A percentile compares a stretch with the other conserved stretches of the same genome.
Conservation (phyloP, 2,888 invertebrate genomes). For the Stegana nigrithorax region DNA sequence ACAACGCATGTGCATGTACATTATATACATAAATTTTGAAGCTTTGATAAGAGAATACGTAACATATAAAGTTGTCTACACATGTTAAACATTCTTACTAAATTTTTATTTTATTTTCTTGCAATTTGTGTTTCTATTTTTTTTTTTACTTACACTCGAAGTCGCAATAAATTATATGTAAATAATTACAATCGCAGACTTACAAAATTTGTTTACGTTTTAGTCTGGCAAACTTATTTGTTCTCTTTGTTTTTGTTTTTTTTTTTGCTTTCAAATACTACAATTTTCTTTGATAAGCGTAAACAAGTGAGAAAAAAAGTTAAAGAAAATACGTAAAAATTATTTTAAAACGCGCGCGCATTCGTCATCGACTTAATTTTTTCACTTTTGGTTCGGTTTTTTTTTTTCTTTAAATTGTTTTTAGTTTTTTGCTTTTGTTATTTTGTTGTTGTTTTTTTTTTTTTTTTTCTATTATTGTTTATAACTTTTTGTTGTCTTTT, state of each 20-base stretch:
- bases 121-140: slow-evolving; percentile 3
- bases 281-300: no score
- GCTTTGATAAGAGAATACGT: no score
- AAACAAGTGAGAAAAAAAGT: no score
- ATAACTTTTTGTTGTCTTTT: no score
- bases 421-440: not conserved
- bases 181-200: slow-evolving; percentile 29
- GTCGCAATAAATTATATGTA: slow-evolving; percentile 41
- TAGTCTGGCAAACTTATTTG: slow-evolving; percentile 38
- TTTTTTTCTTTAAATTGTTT: no score
- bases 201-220: slow-evolving; percentile 48
- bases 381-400: not conserved
- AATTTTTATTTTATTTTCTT: no score
- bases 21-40: no score
- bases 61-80: no score
- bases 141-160: no score
- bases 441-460: not conserved
- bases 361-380: not conserved
- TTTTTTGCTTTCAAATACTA: not conserved
- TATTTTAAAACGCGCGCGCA: not conserved
- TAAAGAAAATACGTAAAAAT: no score
- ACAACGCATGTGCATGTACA: no score
- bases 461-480: not conserved
- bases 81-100: no score
- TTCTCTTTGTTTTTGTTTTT: slow-evolving; percentile 1